A percentile compares a stretch with the other conserved stretches of the same genome.
Evolutionary conservation across 2,113 vertebrate species (phyloP).

Genomic region (Rhabdornis inornatus): DNA sequence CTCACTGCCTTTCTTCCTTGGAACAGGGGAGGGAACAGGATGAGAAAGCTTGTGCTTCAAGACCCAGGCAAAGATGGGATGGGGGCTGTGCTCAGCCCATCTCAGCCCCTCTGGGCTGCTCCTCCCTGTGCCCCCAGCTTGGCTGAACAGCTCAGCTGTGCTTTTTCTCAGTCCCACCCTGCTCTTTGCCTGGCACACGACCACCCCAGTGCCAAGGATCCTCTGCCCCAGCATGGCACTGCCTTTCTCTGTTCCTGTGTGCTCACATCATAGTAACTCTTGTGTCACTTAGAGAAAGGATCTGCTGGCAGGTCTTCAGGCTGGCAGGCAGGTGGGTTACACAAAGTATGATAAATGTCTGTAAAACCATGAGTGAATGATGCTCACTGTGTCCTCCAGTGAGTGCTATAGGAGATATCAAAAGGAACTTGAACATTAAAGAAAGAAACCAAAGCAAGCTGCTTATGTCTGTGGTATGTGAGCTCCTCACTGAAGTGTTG

Average conservation of each 20-base stretch:
- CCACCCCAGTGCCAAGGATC: rapidly evolving
- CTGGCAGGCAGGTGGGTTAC: not conserved
- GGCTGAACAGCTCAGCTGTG: not conserved
- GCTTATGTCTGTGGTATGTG: not conserved
- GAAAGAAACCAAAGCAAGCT: not conserved
- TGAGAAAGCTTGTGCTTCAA: not conserved
- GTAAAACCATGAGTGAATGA: not conserved
- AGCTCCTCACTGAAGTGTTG: not conserved
- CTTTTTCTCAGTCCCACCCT: not conserved
- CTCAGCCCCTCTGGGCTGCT: not conserved
- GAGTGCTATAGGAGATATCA: not conserved
- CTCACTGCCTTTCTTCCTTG: not conserved
- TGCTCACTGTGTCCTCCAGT: not conserved
- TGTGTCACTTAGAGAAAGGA: not conserved
- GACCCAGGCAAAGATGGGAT: not conserved
- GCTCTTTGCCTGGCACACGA: rapidly evolving
- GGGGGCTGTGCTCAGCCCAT: too few relatives aligned
- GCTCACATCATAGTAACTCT: rapidly evolving
- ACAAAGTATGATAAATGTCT: not conserved
- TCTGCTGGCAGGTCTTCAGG: not conserved
- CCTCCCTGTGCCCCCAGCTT: not conserved
- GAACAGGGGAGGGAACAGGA: not conserved
- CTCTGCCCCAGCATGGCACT: rapidly evolving
- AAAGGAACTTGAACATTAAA: not conserved
- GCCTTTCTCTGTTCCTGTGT: not conserved